Base-by-base conservation (phyloP, 1,140 invertebrate species). In the Calephelis nemesis region DNA sequence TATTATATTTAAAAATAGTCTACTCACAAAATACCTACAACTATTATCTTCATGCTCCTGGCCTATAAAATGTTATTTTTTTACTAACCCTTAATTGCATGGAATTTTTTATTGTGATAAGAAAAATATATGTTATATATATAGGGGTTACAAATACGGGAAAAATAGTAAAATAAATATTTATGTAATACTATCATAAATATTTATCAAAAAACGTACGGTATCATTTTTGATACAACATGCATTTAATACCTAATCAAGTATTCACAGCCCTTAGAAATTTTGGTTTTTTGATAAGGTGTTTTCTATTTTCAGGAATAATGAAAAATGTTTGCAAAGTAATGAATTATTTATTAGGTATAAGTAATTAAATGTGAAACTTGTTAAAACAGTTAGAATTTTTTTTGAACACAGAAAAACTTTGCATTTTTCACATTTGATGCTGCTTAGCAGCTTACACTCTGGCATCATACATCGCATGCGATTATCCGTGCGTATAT, bases 231-330 rank as follows among this genome's bases (percentile, higher is more conserved):
- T 67, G 65, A 45, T 67, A 67, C 52, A 67, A 52, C 50, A 67
- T 67, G 65, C 65, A 19, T 19, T 19, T 19, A 19, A 19, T 19
- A 19, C 15, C 15, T 19, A 19, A 70, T 58, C 62, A 69, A 64
- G 67, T 64, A 69, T 69, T 64, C 49, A 63, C 67, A 48, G 62
- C 62, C 62, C 62, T 69, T 64, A 69, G 67, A 64, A 47, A 19
- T 19, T 69, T 63, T 58, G 62, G 48, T 63, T 69, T 69, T 69
- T 58, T 69, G 67, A 63, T 69, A 69, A 54, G 67, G 62, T 63
- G 62, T 64, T 69, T 69, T 69, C 67, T 69, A 69, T 69, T 69
- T 64, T 69, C 67, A 69, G 62, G 62, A 69, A 69, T 64, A 69
- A 69, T 63, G 62, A 69, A 63, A 68, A 64, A 64, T 64, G 63